Percentiles rank a stretch among this genome's conserved stretches.
Evolutionary conservation across 2,888 invertebrate species (phyloP).

Genomic region (Stratiomys singularior): DNA sequence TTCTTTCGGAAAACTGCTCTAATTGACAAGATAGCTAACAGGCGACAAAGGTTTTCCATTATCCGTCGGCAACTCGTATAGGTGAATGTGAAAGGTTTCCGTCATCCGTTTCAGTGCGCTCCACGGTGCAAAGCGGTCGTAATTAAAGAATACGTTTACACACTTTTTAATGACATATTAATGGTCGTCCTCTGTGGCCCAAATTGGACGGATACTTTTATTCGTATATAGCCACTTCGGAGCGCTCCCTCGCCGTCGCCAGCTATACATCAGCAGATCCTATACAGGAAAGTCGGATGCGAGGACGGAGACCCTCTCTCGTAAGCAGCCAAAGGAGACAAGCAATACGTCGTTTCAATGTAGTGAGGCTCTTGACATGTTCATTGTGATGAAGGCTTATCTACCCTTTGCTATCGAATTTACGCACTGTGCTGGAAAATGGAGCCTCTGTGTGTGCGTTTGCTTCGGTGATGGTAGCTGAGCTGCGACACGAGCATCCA

Average conservation of each 20-base stretch:
- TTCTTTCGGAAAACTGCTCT: conserved; percentile 1
- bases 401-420: conserved; percentile 51
- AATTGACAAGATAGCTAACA: conserved; percentile 32
- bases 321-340: conserved; percentile 28
- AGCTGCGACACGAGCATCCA: conserved; percentile 13
- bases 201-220: conserved; percentile 30
- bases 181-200: conserved; percentile 24
- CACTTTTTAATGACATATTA: conserved; percentile 48
- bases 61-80: background rate
- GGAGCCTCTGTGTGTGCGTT: conserved; percentile 39
- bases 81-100: background rate
- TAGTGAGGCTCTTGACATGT: conserved; percentile 48
- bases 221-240: background rate
- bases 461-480: background rate
- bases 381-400: conserved; percentile 50
- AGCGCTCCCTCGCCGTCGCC: background rate
- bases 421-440: conserved; percentile 52
- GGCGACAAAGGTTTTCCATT: conserved; percentile 42
- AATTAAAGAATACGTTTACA: conserved; percentile 49
- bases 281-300: background rate
- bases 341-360: conserved; percentile 46
- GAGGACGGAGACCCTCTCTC: background rate
- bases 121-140: conserved; percentile 27
- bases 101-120: background rate
- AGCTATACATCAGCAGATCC: conserved; percentile 19